Conservation (phyloP, 2,113 vertebrate genomes). For the Nyctereutes procyonoides region DNA sequence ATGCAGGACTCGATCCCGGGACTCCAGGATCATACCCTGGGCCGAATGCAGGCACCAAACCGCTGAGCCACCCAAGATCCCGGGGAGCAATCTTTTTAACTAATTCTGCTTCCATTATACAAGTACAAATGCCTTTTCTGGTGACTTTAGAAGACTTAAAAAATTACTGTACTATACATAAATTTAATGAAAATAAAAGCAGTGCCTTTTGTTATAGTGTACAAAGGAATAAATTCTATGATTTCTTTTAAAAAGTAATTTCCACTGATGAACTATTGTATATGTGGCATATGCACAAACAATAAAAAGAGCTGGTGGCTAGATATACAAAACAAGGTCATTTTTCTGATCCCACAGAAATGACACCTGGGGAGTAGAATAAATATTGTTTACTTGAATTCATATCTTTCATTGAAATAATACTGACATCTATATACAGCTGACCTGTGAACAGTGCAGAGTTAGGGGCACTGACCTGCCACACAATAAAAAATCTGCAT, state of each 20-base stretch:
- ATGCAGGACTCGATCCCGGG: too few relatives aligned
- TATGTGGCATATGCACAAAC: neutral
- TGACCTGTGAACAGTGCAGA: neutral
- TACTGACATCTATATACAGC: neutral
- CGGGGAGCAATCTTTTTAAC: neutral
- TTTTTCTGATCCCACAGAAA: conserved; percentile 34
- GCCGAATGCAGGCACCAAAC: too few relatives aligned
- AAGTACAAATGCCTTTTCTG: conserved; percentile 4
- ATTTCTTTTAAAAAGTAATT: neutral
- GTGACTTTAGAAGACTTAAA: neutral
- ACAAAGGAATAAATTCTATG: neutral
- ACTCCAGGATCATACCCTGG: too few relatives aligned
- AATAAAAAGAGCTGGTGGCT: neutral
- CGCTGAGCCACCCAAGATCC: too few relatives aligned
- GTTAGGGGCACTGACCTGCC: neutral
- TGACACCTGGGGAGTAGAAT: neutral
- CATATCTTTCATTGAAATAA: conserved; percentile 17
- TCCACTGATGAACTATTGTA: neutral
- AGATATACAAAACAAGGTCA: neutral
- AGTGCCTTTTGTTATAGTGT: neutral
- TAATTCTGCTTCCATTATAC: neutral
- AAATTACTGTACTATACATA: neutral
- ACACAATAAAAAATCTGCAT: neutral
- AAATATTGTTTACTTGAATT: neutral
- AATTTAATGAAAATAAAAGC: conserved; percentile 25